Conservation (phyloP, 2,113 vertebrate species). For the Burhinus oedicnemus region DNA sequence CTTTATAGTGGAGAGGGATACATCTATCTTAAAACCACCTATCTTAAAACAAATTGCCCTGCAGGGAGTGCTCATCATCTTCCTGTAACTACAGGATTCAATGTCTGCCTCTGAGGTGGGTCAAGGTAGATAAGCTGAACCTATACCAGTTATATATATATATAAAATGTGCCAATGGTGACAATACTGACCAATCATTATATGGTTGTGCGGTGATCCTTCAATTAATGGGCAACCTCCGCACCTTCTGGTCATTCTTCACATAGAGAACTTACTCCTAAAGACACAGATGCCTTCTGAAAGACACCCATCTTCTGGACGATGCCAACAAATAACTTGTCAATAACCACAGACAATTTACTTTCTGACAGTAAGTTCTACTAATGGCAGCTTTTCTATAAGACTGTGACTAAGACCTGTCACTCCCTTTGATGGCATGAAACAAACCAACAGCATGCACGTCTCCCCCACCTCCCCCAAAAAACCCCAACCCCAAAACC, state of each 20-base stretch:
- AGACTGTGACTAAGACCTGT: not conserved
- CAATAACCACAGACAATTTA: not conserved
- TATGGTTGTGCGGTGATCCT: not conserved
- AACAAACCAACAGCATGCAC: not conserved
- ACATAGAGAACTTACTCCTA: not conserved
- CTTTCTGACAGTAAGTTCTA: not conserved
- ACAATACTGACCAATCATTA: not conserved
- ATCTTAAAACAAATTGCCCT: not conserved
- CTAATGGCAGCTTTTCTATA: not conserved
- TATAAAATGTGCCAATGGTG: not conserved
- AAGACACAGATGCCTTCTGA: not conserved
- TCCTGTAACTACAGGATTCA: not conserved
- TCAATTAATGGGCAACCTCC: not conserved
- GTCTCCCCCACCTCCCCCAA: accelerated
- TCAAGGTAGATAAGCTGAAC: not conserved
- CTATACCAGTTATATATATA: not conserved
- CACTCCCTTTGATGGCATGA: not conserved
- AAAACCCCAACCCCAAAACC: not conserved
- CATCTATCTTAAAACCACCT: not conserved
- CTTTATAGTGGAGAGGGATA: not conserved
- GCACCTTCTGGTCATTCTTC: not conserved
- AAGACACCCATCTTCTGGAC: not conserved
- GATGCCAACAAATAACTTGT: not conserved
- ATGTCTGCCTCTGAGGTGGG: not conserved
- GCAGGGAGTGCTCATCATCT: not conserved